Conservation (phyloP, 1,140 invertebrate species). For the Trinorchestia longiramus region DNA sequence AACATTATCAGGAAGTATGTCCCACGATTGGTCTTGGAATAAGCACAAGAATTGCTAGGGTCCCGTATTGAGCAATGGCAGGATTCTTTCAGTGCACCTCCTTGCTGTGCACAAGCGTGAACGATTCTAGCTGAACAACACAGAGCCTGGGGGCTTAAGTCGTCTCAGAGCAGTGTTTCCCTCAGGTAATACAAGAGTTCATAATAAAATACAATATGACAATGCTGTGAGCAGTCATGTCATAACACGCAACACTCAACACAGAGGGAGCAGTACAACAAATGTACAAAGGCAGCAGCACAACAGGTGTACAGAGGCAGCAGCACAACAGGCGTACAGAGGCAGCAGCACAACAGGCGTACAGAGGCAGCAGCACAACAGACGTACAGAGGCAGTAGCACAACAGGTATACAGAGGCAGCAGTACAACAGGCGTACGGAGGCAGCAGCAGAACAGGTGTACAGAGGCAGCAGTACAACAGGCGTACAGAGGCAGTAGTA, state of each 20-base stretch:
- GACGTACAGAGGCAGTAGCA: too few species aligned
- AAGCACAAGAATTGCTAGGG: neutral
- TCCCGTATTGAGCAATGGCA: neutral
- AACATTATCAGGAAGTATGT: neutral
- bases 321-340: too few species aligned
- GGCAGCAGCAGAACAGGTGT: too few species aligned
- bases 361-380: too few species aligned
- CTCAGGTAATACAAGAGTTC: neutral
- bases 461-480: neutral
- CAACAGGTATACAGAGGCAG: too few species aligned
- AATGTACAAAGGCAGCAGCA: too few species aligned
- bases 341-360: too few species aligned
- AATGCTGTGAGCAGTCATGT: neutral
- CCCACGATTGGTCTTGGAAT: neutral
- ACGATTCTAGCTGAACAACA: neutral
- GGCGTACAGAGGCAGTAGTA: too few species aligned
- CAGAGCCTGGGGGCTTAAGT: neutral
- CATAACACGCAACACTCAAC: neutral
- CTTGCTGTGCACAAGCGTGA: neutral
- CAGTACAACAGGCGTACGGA: too few species aligned
- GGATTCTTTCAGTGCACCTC: neutral
- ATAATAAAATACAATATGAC: neutral
- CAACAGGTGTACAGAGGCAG: too few species aligned
- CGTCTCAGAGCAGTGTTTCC: neutral
- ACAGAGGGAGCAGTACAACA: neutral